phyloP scores from a whole-genome alignment of 30 jellyfish, hydroid and myxozoan species.

The Mastigias papua region DNA sequence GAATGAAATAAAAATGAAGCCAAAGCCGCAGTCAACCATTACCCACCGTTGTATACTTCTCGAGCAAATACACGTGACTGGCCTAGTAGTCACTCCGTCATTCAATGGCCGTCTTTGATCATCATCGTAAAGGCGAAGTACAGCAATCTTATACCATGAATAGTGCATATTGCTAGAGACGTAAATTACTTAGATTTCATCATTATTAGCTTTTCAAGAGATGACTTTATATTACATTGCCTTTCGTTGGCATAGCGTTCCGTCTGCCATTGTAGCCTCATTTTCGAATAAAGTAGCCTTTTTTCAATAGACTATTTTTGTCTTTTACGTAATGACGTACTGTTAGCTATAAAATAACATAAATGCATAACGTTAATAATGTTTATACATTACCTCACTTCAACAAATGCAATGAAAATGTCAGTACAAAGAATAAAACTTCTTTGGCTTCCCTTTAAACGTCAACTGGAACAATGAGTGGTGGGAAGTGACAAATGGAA shows the following conservation, averaged over 20 bases:
- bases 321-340: too few relatives aligned
- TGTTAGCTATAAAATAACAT: too few relatives aligned
- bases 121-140: background rate
- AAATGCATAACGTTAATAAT: too few relatives aligned
- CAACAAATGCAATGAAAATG: too few relatives aligned
- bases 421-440: too few relatives aligned
- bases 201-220: background rate
- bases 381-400: too few relatives aligned
- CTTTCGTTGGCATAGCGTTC: background rate
- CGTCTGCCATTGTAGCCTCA: constrained; percentile 3
- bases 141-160: background rate
- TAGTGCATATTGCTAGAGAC: background rate
- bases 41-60: constrained; percentile 8
- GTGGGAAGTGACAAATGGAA: too few relatives aligned
- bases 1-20: background rate
- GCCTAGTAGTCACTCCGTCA: background rate
- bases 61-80: constrained; percentile 14
- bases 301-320: too few relatives aligned
- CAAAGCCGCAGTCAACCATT: background rate
- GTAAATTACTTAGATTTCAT: background rate
- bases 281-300: too few relatives aligned
- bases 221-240: background rate
- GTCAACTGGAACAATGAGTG: too few relatives aligned
- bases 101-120: background rate
- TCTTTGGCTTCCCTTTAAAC: too few relatives aligned